Conservation (phyloP, 2,888 invertebrate genomes). For the Macrosoma leucophasiata region DNA sequence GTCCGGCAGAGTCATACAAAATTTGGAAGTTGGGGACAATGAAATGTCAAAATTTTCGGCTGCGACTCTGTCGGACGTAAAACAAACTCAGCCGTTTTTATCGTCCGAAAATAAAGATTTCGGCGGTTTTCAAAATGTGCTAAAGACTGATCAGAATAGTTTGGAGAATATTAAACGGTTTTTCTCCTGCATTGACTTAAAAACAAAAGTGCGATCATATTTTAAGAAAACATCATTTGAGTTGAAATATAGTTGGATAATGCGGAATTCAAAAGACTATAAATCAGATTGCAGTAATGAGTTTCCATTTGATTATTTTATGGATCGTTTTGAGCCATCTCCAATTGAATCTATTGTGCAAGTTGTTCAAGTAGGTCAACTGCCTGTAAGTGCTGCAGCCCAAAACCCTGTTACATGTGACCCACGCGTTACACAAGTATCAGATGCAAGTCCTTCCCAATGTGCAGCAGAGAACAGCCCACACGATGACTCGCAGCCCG, state of each 20-base stretch:
- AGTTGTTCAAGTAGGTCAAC: conserved; percentile 76
- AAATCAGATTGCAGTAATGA: conserved; percentile 13
- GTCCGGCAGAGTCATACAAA: conserved; percentile 75
- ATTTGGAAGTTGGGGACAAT: conserved; percentile 54
- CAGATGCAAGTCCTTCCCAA: conserved; percentile 61
- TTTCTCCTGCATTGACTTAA: conserved; percentile 41
- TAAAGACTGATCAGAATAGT: conserved; percentile 31
- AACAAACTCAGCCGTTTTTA: conserved; percentile 70
- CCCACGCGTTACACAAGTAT: conserved; percentile 64
- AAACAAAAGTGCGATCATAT: conserved; percentile 51
- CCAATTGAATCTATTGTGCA: conserved; percentile 61
- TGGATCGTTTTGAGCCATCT: conserved; percentile 76
- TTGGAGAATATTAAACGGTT: conserved; percentile 36
- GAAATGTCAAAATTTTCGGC: conserved; percentile 64
- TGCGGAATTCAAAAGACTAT: conserved; percentile 26
- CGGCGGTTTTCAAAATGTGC: conserved; percentile 22
- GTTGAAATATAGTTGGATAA: conserved; percentile 35
- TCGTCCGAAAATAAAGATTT: conserved; percentile 42
- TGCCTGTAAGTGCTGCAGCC: conserved; percentile 61
- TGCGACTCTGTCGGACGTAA: conserved; percentile 77
- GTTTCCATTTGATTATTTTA: conserved; percentile 64
- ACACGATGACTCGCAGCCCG: conserved; percentile 48
- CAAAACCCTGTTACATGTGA: conserved; percentile 67
- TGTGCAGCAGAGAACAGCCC: conserved; percentile 57
- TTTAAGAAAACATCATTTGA: conserved; percentile 48